Evolutionary conservation across 2,797 vertebrate species (phyloP).

Genomic region (Lagorchestes hirsutus): DNA sequence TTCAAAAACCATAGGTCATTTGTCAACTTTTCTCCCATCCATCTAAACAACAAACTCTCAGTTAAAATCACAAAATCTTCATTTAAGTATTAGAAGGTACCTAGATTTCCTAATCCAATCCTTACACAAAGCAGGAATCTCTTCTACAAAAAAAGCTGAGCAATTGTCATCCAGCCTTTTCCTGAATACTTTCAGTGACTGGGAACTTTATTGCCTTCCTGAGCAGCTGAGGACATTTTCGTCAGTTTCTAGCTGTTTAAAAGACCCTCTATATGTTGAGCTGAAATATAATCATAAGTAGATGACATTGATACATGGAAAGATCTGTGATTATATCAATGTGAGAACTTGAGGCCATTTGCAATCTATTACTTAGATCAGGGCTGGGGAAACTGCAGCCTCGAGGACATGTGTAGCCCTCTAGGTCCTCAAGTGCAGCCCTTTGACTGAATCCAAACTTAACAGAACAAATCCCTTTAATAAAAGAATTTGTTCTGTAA

Average conservation of each 20-base stretch:
- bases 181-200: not conserved
- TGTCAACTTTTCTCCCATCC: not conserved
- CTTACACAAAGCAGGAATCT: not conserved
- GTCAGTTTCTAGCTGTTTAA: not conserved
- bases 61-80: not conserved
- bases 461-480: too few species aligned
- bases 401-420: too few species aligned
- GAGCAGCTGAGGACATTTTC: not conserved
- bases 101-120: not conserved
- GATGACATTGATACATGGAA: not conserved
- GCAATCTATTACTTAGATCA: not conserved
- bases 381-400: too few species aligned
- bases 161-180: not conserved
- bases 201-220: not conserved
- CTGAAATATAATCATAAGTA: not conserved
- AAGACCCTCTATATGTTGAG: not conserved
- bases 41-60: not conserved
- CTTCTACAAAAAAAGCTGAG: not conserved
- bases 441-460: too few species aligned
- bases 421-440: too few species aligned
- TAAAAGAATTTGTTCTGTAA: too few species aligned
- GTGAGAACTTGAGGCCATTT: not conserved
- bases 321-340: not conserved
- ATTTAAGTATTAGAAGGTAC: not conserved
- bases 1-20: not conserved